Evolutionary conservation across 2,797 vertebrate genomes (phyloP).

Genomic region (Coregonus ussuriensis): DNA sequence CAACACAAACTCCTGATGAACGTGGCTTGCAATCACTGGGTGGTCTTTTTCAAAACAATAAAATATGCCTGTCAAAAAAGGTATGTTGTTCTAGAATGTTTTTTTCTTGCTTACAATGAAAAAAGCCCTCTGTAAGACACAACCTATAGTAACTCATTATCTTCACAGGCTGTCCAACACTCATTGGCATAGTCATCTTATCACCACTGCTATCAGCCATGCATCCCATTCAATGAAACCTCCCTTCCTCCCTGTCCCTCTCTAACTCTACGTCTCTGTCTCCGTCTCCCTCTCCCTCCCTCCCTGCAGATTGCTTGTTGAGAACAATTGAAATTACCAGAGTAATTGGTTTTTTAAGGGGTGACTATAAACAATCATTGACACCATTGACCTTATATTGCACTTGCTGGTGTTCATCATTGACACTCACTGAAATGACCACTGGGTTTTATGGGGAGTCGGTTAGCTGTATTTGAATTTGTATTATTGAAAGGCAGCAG

Average conservation of each 20-base stretch:
- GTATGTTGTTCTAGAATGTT: not conserved
- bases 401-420: not conserved
- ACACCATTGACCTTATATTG: conserved; percentile 1
- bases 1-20: no score
- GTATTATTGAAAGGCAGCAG: no score
- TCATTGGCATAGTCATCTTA: not conserved
- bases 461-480: not conserved
- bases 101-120: no score
- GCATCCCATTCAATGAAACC: not conserved
- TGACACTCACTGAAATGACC: not conserved
- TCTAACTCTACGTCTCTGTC: not conserved
- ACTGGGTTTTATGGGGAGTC: not conserved
- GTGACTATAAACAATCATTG: conserved; percentile 9
- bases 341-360: conserved; percentile 4
- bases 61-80: not conserved
- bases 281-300: not conserved
- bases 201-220: not conserved
- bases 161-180: not conserved
- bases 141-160: not conserved
- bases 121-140: no score
- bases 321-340: conserved; percentile 5
- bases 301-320: not conserved
- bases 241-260: no score
- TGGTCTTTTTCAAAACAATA: no score
- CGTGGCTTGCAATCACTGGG: no score